phyloP scores from a whole-genome alignment of 2,888 invertebrate genomes.

The Labia minor region DNA sequence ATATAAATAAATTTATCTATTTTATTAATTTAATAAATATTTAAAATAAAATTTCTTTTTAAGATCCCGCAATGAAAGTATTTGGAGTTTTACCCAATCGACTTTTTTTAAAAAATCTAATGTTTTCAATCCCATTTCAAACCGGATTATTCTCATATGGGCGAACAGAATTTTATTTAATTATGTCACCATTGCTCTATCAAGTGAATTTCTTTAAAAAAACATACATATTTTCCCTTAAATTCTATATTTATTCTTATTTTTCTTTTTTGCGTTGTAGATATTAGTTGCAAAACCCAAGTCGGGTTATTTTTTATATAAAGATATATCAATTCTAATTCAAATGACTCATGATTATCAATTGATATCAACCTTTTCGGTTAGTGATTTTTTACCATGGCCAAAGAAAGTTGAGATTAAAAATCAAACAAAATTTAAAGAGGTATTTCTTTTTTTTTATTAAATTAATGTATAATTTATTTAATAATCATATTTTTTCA shows the following conservation, averaged over 20 bases:
- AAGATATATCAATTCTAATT: not conserved
- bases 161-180: not conserved
- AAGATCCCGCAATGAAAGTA: not conserved
- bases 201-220: not conserved
- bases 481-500: no score
- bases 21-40: not conserved
- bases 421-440: not conserved
- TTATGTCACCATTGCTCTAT: not conserved
- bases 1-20: not conserved
- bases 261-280: not conserved
- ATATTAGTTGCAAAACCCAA: not conserved
- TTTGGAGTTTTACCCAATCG: not conserved
- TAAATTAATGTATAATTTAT: not conserved
- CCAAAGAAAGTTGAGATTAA: not conserved
- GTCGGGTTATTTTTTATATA: not conserved
- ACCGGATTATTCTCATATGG: not conserved
- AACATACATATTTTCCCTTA: not conserved
- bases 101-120: not conserved
- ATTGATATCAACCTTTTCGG: not conserved
- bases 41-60: not conserved
- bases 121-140: not conserved
- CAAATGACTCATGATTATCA: not conserved
- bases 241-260: not conserved
- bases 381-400: not conserved
- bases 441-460: not conserved